Evolutionary conservation across 2,113 vertebrate species (phyloP), one percentile per base, ranked within the genome.

Genomic region (Hydropotes inermis): DNA sequence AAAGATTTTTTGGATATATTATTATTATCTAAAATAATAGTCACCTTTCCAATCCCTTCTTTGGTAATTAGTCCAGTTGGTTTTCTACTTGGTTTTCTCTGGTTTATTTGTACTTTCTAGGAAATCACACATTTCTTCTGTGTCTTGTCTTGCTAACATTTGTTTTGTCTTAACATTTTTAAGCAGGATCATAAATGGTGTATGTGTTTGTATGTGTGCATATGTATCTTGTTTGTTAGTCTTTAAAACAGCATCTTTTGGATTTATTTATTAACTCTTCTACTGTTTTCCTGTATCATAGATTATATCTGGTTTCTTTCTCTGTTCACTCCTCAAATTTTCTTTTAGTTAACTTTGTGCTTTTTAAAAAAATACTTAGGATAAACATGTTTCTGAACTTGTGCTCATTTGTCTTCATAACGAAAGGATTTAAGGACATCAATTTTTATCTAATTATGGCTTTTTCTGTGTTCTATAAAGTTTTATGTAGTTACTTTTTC

Each of bases 71-170:
- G 28, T n/a, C 54, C 50, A 17, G 93, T 95, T 95, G 74, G 12
- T 84, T 91, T 95, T 93, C 39, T 95, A 82, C 21, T 85, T 97
- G 58, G 50, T 60, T 92, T 87, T 74, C 54, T 89, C 79, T 94
- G 57, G 33, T 50, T 76, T 96, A 54, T 79, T 60, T 92, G 33
- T 88, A n/a, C 58, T 88, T 19, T 89, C 30, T 91, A 52, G 55
- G 45, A 81, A 85, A 89, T 88, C 4, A 60, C 57, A 67, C 54
- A 55, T 93, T 95, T 94, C 2, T 91, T 67, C 85, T 97, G 33
- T 50, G 88, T 11, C 25, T 58, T 64, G 33, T 91, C 12, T 89
- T 92, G 36, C 36, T 50, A 81, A 54, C 50, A 23, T 84, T 87
- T 74, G 43, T 78, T 93, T 89, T 79, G 25, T 79, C n/a, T 78